Percentiles rank a stretch among this genome's conserved stretches.
These are phyloP conservation scores for Dreissena rostriformis DNA, from an alignment of 1,140 invertebrate genomes.

Conservation along the genomic window DNA sequence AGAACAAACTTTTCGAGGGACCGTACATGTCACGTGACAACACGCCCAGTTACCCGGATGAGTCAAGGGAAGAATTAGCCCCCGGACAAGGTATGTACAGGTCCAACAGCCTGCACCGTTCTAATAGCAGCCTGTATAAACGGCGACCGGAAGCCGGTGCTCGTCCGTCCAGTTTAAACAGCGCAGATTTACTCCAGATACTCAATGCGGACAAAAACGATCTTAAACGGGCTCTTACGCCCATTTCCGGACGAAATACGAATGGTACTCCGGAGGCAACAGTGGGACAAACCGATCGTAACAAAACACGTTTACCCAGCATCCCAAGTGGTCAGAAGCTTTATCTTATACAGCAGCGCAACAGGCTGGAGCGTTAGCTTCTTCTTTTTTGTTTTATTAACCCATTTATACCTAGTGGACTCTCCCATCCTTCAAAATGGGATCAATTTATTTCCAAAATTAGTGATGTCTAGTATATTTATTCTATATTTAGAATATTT, in stretches of 20 bases:
- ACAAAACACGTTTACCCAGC: slow-evolving; percentile 47
- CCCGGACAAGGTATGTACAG: slow-evolving; percentile 11
- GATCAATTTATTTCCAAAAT: no score
- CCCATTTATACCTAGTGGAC: no score
- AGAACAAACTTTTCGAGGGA: slow-evolving; percentile 46
- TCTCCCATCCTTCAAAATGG: no score
- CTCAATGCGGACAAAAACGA: slow-evolving; percentile 23
- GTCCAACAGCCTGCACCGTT: slow-evolving; percentile 41
- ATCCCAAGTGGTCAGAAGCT: slow-evolving; percentile 54
- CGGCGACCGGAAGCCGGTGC: slow-evolving; percentile 33
- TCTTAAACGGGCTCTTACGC: slow-evolving; percentile 51
- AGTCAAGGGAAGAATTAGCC: slow-evolving; percentile 12
- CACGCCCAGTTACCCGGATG: slow-evolving; percentile 39
- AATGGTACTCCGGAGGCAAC: slow-evolving; percentile 28
- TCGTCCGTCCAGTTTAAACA: background rate
- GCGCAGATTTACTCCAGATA: slow-evolving; percentile 29
- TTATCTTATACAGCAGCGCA: slow-evolving; percentile 36
- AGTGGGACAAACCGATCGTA: slow-evolving; percentile 18
- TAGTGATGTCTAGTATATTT: no score
- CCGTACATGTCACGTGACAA: slow-evolving; percentile 56
- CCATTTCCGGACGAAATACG: slow-evolving; percentile 34
- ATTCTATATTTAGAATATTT: no score
- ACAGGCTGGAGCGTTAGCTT: slow-evolving; percentile 29
- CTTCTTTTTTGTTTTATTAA: no score
- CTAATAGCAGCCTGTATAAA: slow-evolving; percentile 48